These are phyloP conservation scores for Eurois occulta DNA, from an alignment of 2,888 invertebrate genomes.

Conservation along the genomic window DNA sequence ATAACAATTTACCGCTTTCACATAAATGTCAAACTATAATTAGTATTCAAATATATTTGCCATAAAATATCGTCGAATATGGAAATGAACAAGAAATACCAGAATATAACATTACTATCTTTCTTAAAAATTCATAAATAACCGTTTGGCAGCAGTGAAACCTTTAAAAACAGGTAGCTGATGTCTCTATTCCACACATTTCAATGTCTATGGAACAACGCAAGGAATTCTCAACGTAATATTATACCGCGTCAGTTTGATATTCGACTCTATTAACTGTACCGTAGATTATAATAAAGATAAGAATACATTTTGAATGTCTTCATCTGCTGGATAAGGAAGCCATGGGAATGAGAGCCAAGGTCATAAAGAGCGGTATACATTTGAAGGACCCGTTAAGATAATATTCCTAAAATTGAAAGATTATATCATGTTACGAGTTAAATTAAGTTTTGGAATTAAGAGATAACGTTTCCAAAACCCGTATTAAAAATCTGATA, in stretches of 20 bases:
- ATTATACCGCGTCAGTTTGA: slow-evolving; percentile 52
- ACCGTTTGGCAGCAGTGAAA: slow-evolving; percentile 10
- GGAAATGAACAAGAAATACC: slow-evolving; percentile 43
- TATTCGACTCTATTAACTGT: slow-evolving; percentile 53
- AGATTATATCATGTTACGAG: slow-evolving; percentile 28
- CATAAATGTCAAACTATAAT: slow-evolving; percentile 40
- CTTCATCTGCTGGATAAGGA: slow-evolving; percentile 50
- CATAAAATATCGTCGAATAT: slow-evolving; percentile 14
- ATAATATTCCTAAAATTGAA: slow-evolving; percentile 36
- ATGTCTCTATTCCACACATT: slow-evolving; percentile 44
- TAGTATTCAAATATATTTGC: slow-evolving; percentile 12
- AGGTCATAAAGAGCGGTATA: slow-evolving; percentile 42
- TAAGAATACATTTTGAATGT: slow-evolving; percentile 51
- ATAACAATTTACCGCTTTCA: slow-evolving; percentile 20
- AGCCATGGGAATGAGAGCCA: slow-evolving; percentile 12
- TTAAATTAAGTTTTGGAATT: slow-evolving; percentile 31
- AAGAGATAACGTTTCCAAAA: slow-evolving; percentile 17
- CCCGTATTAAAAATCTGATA: slow-evolving; percentile 22
- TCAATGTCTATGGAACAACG: slow-evolving; percentile 42
- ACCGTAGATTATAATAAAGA: slow-evolving; percentile 56
- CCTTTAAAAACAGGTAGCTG: slow-evolving; percentile 44
- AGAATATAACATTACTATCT: background rate
- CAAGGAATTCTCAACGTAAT: slow-evolving; percentile 48
- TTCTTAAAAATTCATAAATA: slow-evolving; percentile 23
- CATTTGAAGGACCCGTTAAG: slow-evolving; percentile 43